A percentile compares a stretch with the other conserved stretches of the same genome.
Conservation (phyloP, 1,140 invertebrate species). For the Drosophila aff. region DNA sequence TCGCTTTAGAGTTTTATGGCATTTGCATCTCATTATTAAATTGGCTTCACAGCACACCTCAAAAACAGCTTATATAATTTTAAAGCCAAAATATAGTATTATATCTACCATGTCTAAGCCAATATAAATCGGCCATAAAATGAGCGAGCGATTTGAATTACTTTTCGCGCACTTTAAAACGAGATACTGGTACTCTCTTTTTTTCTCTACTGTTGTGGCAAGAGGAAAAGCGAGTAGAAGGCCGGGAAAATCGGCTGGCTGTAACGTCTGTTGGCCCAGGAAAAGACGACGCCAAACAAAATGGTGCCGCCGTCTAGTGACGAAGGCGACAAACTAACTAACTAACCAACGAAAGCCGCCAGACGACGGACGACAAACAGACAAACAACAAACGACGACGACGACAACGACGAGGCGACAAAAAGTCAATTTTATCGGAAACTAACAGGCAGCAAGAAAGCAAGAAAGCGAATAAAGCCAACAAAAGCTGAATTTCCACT, state of each 20-base stretch:
- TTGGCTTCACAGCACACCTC: neutral
- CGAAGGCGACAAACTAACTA: conserved; percentile 41
- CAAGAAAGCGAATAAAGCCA: conserved; percentile 42
- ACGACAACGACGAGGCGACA: conserved; percentile 65
- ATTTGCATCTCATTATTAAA: conserved; percentile 52
- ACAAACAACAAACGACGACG: conserved; percentile 21
- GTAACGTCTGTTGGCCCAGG: conserved; percentile 76
- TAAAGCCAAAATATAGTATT: conserved; percentile 10
- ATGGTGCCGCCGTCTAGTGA: conserved; percentile 67
- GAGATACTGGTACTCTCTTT: conserved; percentile 25
- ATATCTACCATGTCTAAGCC: conserved; percentile 20
- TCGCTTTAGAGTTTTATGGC: conserved; percentile 38
- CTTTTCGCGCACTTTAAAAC: conserved; percentile 27
- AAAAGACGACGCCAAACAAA: conserved; percentile 82
- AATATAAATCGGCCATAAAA: conserved; percentile 15
- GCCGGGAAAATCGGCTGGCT: conserved; percentile 57
- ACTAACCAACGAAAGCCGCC: conserved; percentile 15
- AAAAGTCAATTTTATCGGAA: conserved; percentile 84
- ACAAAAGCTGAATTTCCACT: conserved; percentile 24
- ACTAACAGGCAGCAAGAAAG: conserved; percentile 77
- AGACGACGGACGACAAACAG: conserved; percentile 47
- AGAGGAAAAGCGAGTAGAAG: conserved; percentile 14
- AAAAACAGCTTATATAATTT: conserved; percentile 23
- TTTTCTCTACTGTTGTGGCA: neutral
- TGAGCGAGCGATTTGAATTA: conserved; percentile 7